Evolutionary conservation across 2,113 vertebrate species (phyloP), one percentile per base, ranked within the genome.

Genomic region (Gavialis gangeticus): DNA sequence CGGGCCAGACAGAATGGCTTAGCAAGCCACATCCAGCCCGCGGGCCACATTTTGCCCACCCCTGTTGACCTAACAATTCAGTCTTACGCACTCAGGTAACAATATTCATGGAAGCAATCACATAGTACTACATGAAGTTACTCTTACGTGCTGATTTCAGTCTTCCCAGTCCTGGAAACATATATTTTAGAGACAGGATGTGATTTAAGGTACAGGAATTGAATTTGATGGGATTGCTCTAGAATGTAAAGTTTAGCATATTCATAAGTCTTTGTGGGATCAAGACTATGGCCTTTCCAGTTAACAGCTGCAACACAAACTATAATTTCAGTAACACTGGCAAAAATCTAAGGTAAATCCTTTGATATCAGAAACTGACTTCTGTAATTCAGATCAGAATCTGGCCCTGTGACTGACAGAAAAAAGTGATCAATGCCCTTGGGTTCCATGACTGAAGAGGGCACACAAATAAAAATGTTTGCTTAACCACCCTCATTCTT

Each of bases 371-470:
- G 5, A 13, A 34, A 37, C 67, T n/a, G 3, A 4, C 13, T 24
- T 18, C 30, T 37, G 21, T 71, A 37, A 37, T 34, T 64, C 13
- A 71, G 67, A 71, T 37, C 55, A 75, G 5, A 16, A 63, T 12
- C 17, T 56, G 6, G 21, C 21, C 24, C 28, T 57, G n/a, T 25
- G 24, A 57, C 63, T 13, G 19, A 11, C 4, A 73, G 2, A 4
- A 18, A 0, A 0, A 81, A 55, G 4, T n/a, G 0, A 0, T 10
- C 28, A 69, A n/a, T 22, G 67, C 30, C 37, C 30, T 71, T 21
- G 22, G 37, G 12, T 71, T 71, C 67, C 37, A 34, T 67, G 34
- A 71, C 3, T 19, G 11, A 37, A 12, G 67, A 71, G 12, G 34
- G 30, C 37, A 71, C 34, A 71, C 34, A 69, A 34, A 28, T 34